Percentiles rank a stretch among this genome's conserved stretches.
Conservation (phyloP, 1,140 invertebrate species). For the Antheraea pernyi region DNA sequence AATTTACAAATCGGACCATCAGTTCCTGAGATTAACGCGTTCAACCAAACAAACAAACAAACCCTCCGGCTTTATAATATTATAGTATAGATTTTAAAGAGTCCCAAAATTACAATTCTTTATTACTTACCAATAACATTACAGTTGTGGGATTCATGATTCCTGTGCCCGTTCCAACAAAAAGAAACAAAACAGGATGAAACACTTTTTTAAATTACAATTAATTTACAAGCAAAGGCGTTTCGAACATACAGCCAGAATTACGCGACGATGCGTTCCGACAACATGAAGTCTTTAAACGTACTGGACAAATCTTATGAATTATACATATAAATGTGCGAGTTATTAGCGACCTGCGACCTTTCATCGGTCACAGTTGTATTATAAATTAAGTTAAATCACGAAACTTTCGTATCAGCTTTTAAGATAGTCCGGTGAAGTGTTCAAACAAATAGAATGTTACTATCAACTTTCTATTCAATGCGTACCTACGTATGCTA, state of each 20-base stretch:
- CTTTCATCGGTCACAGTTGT: neutral
- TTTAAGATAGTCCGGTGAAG: neutral
- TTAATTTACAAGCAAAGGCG: neutral
- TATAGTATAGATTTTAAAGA: too few species aligned
- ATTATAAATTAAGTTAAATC: neutral
- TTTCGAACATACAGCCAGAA: neutral
- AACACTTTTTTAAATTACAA: neutral
- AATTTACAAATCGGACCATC: too few species aligned
- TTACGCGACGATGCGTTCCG: neutral
- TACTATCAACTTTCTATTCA: neutral
- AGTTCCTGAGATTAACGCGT: too few species aligned
- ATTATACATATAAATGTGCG: neutral
- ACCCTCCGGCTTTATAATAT: too few species aligned
- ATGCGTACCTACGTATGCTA: neutral
- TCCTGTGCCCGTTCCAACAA: neutral
- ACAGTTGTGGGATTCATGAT: neutral
- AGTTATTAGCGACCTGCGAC: neutral
- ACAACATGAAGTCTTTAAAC: neutral
- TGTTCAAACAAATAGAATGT: neutral
- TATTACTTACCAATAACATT: neutral
- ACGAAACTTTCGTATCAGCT: neutral
- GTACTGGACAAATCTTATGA: neutral
- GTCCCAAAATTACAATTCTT: neutral
- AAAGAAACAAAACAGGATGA: neutral
- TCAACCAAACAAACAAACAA: too few species aligned